Conservation (phyloP, 2,888 invertebrate genomes). For the Xylota segnis region DNA sequence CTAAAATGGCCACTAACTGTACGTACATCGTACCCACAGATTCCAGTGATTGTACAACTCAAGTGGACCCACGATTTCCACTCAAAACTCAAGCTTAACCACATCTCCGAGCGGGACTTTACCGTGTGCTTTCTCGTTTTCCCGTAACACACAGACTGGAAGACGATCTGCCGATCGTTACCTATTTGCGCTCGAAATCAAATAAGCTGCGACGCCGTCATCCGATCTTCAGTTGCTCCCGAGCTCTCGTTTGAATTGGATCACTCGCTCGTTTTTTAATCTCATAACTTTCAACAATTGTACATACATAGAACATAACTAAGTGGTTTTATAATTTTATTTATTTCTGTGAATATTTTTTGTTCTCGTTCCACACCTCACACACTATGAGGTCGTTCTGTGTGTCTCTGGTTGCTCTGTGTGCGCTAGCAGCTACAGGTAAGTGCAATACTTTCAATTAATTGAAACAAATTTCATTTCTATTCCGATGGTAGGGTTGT, state of each 20-base stretch:
- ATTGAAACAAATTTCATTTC: not conserved
- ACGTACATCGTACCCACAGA: too few relatives aligned
- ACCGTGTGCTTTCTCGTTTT: conserved; percentile 2
- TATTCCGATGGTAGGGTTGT: too few relatives aligned
- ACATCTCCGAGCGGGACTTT: conserved; percentile 14
- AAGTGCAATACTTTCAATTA: conserved; percentile 1
- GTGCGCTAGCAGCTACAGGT: conserved; percentile 58
- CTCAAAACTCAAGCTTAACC: not conserved
- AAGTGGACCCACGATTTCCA: not conserved
- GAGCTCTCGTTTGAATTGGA: conserved; percentile 57
- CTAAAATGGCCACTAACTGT: too few relatives aligned
- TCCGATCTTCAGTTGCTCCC: conserved; percentile 52
- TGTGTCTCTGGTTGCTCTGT: conserved; percentile 43
- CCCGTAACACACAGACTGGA: conserved; percentile 39
- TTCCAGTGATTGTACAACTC: too few relatives aligned
- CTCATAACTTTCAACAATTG: not conserved
- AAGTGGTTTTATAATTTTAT: not conserved
- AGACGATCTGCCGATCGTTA: conserved; percentile 14
- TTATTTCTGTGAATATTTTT: conserved; percentile 18
- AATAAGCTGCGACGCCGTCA: conserved; percentile 24
- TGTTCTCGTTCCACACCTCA: not conserved
- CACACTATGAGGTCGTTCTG: conserved; percentile 51
- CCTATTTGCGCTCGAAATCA: conserved; percentile 14
- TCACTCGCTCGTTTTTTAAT: not conserved
- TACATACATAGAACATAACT: conserved; percentile 15